phyloP scores from a whole-genome alignment of 37 sponge, comb jelly and placozoan genomes.

The Halisarca cf. caerulea region DNA sequence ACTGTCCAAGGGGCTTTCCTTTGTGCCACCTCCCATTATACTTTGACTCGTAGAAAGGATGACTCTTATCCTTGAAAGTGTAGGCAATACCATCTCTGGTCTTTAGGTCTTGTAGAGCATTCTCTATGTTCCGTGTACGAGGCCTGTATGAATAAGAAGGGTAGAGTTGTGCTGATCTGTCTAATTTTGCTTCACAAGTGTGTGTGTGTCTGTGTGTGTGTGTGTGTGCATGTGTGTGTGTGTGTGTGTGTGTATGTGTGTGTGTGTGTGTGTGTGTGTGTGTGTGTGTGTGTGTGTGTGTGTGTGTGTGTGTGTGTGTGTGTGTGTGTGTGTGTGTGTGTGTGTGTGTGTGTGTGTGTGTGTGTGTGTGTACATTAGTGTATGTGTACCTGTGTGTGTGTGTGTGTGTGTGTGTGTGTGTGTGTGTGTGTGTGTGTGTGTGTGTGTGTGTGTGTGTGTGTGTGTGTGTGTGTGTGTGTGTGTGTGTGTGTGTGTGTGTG shows the following conservation, averaged over 20 bases:
- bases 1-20: conserved; percentile 71
- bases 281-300: too few species aligned
- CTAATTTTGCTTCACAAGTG: background rate
- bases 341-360: too few species aligned
- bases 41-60: conserved; percentile 51
- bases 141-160: background rate
- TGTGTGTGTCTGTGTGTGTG: background rate
- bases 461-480: too few species aligned
- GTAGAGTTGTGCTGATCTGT: background rate
- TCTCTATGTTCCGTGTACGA: conserved; percentile 47
- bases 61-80: conserved; percentile 10
- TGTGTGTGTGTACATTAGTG: too few species aligned
- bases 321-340: too few species aligned
- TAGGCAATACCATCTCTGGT: conserved; percentile 50
- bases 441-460: too few species aligned
- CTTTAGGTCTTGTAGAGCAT: conserved; percentile 43
- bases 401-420: too few species aligned
- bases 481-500: too few species aligned
- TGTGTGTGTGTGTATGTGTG: background rate
- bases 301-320: too few species aligned
- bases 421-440: too few species aligned
- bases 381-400: too few species aligned
- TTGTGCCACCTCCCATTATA: conserved; percentile 73
- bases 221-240: background rate
- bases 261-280: background rate